Percentiles rank a stretch among this genome's conserved stretches.
These are phyloP conservation scores for Chouioia cunea DNA, from an alignment of 2,888 invertebrate species.

Conservation along the genomic window DNA sequence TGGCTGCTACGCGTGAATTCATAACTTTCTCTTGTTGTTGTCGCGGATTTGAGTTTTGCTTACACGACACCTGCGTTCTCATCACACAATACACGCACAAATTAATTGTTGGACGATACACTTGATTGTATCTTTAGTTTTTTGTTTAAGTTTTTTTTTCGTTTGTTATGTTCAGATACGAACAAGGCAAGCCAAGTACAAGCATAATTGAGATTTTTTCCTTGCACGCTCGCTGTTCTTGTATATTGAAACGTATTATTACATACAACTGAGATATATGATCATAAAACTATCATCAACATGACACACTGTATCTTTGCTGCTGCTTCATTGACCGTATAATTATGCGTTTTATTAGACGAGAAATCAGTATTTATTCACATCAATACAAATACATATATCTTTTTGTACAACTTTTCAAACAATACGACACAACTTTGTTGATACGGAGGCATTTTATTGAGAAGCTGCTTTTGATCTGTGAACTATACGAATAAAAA, in stretches of 20 bases:
- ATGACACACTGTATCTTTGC: constrained; percentile 53
- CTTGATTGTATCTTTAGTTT: background rate
- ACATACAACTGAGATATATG: constrained; percentile 25
- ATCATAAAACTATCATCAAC: constrained; percentile 37
- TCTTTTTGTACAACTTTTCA: constrained; percentile 1
- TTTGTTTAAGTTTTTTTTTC: no score
- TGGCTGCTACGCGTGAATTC: background rate
- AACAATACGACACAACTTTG: constrained; percentile 27
- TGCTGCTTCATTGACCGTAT: constrained; percentile 64
- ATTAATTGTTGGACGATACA: background rate
- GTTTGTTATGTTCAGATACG: background rate
- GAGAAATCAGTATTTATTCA: constrained; percentile 48
- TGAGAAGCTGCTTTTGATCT: constrained; percentile 62
- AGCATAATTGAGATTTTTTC: constrained; percentile 46
- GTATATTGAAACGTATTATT: constrained; percentile 50
- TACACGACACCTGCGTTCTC: background rate
- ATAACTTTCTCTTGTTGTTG: constrained; percentile 2
- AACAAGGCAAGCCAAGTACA: constrained; percentile 49
- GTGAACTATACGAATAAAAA: constrained; percentile 60
- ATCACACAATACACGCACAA: background rate
- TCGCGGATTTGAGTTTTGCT: no score
- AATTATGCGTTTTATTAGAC: constrained; percentile 59
- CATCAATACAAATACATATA: constrained; percentile 46
- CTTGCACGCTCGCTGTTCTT: constrained; percentile 67
- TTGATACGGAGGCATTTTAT: constrained; percentile 68